A percentile compares a stretch with the other conserved stretches of the same genome.
Conservation (phyloP, 2,888 invertebrate genomes). For the Allacma fusca region DNA sequence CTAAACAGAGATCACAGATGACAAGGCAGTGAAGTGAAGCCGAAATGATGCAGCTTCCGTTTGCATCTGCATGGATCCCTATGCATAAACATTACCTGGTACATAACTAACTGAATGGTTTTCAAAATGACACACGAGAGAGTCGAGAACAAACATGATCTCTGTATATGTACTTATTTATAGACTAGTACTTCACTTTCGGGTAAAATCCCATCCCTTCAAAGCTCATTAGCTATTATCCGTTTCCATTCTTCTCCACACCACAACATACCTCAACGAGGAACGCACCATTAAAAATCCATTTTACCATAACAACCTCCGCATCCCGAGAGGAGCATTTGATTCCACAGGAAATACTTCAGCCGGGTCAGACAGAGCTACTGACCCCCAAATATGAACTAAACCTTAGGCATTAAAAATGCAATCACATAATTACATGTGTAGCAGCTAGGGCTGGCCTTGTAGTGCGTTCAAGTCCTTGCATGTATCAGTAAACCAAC, state of each 20-base stretch:
- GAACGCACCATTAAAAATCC: slow-evolving; percentile 10
- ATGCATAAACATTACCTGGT: slow-evolving; percentile 21
- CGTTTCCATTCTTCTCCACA: neutral
- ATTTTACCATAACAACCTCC: neutral
- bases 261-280: neutral
- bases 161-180: neutral
- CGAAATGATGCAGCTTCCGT: slow-evolving; percentile 37
- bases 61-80: slow-evolving; percentile 20
- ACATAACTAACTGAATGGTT: neutral
- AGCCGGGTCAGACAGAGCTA: neutral
- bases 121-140: no score
- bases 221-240: slow-evolving; percentile 6
- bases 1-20: slow-evolving; percentile 39
- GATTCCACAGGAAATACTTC: neutral
- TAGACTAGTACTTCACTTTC: neutral
- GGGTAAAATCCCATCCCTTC: neutral
- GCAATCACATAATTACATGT: neutral
- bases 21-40: slow-evolving; percentile 45
- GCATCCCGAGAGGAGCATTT: neutral
- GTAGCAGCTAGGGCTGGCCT: no score
- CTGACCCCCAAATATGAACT: neutral
- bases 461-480: neutral
- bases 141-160: neutral
- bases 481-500: neutral
- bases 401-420: neutral